A percentile compares a stretch with the other conserved stretches of the same genome.
Evolutionary conservation across 2,888 invertebrate species (phyloP).

Genomic region (Coremacera marginata): DNA sequence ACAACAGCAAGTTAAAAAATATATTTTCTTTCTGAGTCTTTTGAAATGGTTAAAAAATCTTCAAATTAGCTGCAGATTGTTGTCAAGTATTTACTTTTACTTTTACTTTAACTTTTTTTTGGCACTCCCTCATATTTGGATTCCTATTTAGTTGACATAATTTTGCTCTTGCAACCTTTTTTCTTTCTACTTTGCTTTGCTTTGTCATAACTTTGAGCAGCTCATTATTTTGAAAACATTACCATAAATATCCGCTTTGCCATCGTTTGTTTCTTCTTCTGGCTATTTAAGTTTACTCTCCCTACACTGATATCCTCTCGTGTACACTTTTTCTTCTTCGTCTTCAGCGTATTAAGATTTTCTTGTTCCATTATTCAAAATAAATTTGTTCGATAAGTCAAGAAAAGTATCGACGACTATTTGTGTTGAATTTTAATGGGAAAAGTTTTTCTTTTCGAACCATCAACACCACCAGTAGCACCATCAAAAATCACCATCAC

Average conservation of each 20-base stretch:
- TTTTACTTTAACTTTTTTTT: no score
- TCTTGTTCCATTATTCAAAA: conserved; percentile 9
- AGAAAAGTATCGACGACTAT: conserved; percentile 12
- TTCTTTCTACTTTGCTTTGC: not conserved
- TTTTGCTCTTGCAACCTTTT: not conserved
- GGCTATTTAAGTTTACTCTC: not conserved
- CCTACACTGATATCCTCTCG: not conserved
- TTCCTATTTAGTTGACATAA: no score
- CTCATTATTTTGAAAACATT: not conserved
- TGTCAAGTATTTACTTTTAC: no score
- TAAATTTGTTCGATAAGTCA: not conserved
- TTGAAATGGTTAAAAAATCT: no score
- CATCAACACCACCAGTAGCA: no score
- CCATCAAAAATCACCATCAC: not conserved
- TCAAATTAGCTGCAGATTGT: no score
- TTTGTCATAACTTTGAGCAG: not conserved
- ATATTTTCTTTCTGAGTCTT: no score
- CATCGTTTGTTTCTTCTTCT: not conserved
- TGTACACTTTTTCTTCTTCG: not conserved
- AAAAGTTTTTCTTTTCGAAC: conserved; percentile 33
- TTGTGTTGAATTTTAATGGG: conserved; percentile 33
- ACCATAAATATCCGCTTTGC: not conserved
- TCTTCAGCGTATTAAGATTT: not conserved
- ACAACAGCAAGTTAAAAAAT: no score
- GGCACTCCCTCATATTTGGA: no score